phyloP scores from a whole-genome alignment of 1,140 invertebrate genomes.

The Colletes gigas region DNA sequence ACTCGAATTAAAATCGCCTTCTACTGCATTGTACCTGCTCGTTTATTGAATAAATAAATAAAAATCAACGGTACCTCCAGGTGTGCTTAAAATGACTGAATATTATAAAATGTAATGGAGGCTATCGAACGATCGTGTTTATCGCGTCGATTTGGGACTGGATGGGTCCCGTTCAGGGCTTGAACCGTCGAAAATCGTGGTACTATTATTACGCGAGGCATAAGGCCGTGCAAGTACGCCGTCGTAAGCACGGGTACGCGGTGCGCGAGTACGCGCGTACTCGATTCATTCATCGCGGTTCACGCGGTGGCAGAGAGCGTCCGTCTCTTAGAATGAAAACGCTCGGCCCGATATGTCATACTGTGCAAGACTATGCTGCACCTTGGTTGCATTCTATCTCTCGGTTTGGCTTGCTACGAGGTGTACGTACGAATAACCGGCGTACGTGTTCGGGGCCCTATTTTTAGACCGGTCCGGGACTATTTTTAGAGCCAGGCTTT shows the following conservation, averaged over 20 bases:
- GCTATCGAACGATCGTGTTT: no score
- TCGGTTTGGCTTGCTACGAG: conserved; percentile 27
- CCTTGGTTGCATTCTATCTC: conserved; percentile 50
- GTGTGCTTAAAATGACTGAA: no score
- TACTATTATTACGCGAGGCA: conserved; percentile 38
- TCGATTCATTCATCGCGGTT: conserved; percentile 52
- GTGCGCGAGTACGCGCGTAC: conserved; percentile 18
- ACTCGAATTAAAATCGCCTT: no score
- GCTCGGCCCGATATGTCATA: conserved; percentile 44
- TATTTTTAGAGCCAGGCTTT: conserved; percentile 73
- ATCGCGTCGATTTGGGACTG: no score
- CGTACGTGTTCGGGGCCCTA: conserved; percentile 55
- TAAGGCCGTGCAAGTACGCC: background rate
- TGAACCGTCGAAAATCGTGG: conserved; percentile 21
- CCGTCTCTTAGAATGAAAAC: conserved; percentile 44
- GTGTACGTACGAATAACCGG: conserved; percentile 29
- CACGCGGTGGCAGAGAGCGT: conserved; percentile 12
- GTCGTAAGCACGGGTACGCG: background rate
- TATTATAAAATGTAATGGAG: no score
- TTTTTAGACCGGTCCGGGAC: conserved; percentile 74
- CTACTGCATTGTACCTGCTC: no score
- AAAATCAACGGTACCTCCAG: no score
- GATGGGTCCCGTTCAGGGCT: no score
- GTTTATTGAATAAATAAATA: no score
- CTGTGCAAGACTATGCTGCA: conserved; percentile 40